Base-by-base conservation (phyloP, 2,113 vertebrate species). In the Azemiops feae region DNA sequence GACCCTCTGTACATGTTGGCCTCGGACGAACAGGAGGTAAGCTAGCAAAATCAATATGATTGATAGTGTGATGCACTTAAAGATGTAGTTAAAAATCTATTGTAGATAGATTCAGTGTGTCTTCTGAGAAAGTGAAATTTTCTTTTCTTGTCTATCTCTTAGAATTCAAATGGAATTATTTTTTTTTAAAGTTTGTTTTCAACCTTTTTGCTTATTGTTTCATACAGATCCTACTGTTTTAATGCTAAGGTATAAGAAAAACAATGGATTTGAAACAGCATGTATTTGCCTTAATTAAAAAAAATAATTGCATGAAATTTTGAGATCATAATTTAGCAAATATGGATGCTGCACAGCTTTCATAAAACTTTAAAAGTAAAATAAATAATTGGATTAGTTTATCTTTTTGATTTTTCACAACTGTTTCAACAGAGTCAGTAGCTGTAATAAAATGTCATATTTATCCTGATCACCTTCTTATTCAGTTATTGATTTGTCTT, bases 11-110 rank as follows among this genome's bases (percentile, higher is more conserved):
- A 94, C 99, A 99, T 97, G 97, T 99, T 95, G 98, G 99, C 95
- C 98, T 98, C 90, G 99, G 99, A 94, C 98, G 99, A 94, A 99
- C 98, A 30, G 99, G 99, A 98, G 99, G 99, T 99, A 97, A 34
- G 96, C 55, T 96, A 85, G 91, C 94, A 93, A 0, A 0, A 39
- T 91, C 50, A 12, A 91, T 92, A 34, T 93, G 58, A 94, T n/a
- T 91, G 27, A 91, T 43, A 27, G 69, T 18, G 1, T 27, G 52
- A 54, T 92, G 92, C 4, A 4, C 22, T 53, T 89, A 39, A 34
- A 11, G 94, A 23, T 90, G 23, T 43, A 0, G 91, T 12, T 94
- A 47, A 86, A 94, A n/a, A 50, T 94, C 47, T 94, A 45, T 81
- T 74, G 85, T 54, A 34, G 22, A 3, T 39, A 9, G 57, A 47